These are phyloP conservation scores for Thamnaconus septentrionalis DNA, from an alignment of 2,113 vertebrate species.

Conservation along the genomic window DNA sequence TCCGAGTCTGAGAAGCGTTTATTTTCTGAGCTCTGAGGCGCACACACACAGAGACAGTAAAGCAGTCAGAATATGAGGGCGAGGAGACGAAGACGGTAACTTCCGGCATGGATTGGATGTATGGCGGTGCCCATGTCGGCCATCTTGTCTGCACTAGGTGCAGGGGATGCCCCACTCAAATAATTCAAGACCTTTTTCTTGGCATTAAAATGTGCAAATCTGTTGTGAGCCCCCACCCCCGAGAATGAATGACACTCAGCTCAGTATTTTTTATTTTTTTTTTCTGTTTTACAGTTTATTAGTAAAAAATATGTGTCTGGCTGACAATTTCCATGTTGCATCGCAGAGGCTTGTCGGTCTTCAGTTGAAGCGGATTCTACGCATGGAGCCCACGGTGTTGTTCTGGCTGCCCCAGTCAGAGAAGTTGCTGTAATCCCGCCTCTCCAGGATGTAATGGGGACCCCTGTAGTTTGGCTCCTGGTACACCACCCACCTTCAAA, in stretches of 20 bases:
- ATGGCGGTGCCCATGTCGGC: no score
- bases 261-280: no score
- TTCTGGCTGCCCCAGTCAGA: conserved; percentile 77
- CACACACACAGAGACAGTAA: not conserved
- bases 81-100: not conserved
- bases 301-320: conserved; percentile 59
- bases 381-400: conserved; percentile 76
- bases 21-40: not conserved
- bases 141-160: no score
- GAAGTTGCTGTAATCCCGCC: conserved; percentile 75
- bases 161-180: no score
- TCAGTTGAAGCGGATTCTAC: conserved; percentile 73
- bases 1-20: no score
- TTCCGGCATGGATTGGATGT: not conserved
- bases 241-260: no score
- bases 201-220: no score
- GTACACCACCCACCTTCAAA: conserved; percentile 74
- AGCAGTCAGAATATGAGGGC: not conserved
- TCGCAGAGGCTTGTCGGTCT: not conserved
- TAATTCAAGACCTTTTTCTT: no score
- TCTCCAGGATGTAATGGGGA: conserved; percentile 76
- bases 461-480: conserved; percentile 81
- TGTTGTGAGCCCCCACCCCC: no score
- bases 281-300: conserved; percentile 57
- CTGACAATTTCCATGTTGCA: conserved; percentile 35